phyloP scores from a whole-genome alignment of 30 jellyfish, hydroid and myxozoan genomes.

The Hydractinia symbiolongicarpus region DNA sequence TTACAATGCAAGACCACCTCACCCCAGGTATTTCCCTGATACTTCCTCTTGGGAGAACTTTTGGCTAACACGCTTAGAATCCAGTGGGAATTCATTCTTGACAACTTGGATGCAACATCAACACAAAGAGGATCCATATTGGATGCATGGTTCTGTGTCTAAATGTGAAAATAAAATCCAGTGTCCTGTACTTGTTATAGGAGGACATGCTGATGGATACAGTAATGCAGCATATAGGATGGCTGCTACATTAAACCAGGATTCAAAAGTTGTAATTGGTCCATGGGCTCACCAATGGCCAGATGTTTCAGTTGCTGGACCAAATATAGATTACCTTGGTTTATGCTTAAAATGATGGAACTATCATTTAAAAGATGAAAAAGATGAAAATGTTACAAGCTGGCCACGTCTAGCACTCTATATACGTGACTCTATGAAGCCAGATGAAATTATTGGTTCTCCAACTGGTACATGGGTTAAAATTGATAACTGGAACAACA shows the following conservation, averaged over 20 bases:
- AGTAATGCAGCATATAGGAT: slow-evolving; percentile 40
- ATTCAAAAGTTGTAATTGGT: slow-evolving; percentile 26
- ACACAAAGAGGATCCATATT: slow-evolving; percentile 28
- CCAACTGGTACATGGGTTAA: slow-evolving; percentile 29
- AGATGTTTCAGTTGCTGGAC: slow-evolving; percentile 29
- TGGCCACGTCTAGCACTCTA: slow-evolving; percentile 33
- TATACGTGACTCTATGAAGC: slow-evolving; percentile 24
- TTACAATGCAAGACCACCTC: slow-evolving; percentile 42
- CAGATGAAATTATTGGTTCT: slow-evolving; percentile 3
- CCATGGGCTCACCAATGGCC: slow-evolving; percentile 58
- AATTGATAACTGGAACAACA: slow-evolving; percentile 8
- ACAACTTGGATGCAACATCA: slow-evolving; percentile 28
- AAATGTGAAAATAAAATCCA: slow-evolving; percentile 1
- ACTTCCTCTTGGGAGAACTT: slow-evolving; percentile 16
- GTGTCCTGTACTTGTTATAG: slow-evolving; percentile 40
- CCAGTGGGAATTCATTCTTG: slow-evolving; percentile 20
- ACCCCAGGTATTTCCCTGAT: slow-evolving; percentile 20
- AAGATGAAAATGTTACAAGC: not conserved
- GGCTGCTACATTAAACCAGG: slow-evolving; percentile 32
- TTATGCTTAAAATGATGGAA: slow-evolving; percentile 45
- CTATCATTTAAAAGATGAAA: slow-evolving; percentile 16
- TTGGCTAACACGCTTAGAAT: slow-evolving; percentile 22
- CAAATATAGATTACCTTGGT: slow-evolving; percentile 28
- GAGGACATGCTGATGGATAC: slow-evolving; percentile 37
- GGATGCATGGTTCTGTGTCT: slow-evolving; percentile 36